These are phyloP conservation scores for Mixornis gularis DNA, from an alignment of 2,113 vertebrate species.

Conservation along the genomic window DNA sequence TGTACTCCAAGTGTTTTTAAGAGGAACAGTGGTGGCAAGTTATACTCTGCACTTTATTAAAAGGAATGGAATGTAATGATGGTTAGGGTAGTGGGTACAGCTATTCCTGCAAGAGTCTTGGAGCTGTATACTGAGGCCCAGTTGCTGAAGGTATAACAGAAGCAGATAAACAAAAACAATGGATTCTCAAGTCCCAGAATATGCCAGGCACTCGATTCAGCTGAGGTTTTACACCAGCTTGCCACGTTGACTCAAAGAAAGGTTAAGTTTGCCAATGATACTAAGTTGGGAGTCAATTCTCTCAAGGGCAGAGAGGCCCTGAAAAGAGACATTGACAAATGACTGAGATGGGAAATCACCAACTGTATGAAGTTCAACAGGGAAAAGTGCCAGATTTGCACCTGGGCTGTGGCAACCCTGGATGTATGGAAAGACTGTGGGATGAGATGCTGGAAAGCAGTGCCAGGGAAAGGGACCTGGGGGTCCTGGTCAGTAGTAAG, in stretches of 20 bases:
- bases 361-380: rapidly evolving
- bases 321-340: neutral
- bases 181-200: neutral
- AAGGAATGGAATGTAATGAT: neutral
- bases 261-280: neutral
- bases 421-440: rapidly evolving
- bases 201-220: neutral
- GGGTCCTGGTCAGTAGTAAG: rapidly evolving
- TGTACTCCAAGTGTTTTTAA: neutral
- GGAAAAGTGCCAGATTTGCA: neutral
- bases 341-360: neutral
- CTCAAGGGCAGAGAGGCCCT: neutral
- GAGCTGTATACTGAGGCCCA: rapidly evolving
- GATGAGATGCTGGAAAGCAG: neutral
- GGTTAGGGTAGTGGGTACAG: rapidly evolving
- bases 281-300: neutral
- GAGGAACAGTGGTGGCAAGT: rapidly evolving
- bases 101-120: neutral
- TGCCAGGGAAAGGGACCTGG: rapidly evolving
- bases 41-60: neutral
- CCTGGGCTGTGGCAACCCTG: neutral
- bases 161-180: neutral
- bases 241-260: rapidly evolving
- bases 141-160: neutral
- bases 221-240: neutral